Conservation (phyloP, 2,888 invertebrate genomes). For the Drosophila neutralis region DNA sequence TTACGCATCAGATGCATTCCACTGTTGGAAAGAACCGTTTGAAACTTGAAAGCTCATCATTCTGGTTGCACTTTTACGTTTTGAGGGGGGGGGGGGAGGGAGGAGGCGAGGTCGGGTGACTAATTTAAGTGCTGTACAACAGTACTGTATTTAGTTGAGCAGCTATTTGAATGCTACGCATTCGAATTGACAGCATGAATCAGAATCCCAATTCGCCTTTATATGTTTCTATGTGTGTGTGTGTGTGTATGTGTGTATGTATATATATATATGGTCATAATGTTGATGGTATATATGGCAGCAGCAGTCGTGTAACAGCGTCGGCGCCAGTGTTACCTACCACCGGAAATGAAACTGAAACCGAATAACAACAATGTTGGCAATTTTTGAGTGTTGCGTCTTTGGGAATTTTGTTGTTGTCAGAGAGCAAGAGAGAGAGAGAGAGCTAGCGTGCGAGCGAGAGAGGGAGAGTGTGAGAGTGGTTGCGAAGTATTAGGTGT, state of each 20-base stretch:
- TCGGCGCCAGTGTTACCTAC: slow-evolving; percentile 54
- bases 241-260: neutral
- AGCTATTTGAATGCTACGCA: slow-evolving; percentile 60
- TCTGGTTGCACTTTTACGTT: slow-evolving; percentile 38
- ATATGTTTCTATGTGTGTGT: neutral
- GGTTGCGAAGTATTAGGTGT: neutral
- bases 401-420: slow-evolving; percentile 38
- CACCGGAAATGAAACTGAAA: slow-evolving; percentile 79
- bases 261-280: slow-evolving; percentile 42
- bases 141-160: slow-evolving; percentile 42
- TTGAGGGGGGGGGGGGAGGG: neutral
- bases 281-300: slow-evolving; percentile 53
- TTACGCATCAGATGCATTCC: neutral
- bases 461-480: neutral
- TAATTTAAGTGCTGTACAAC: slow-evolving; percentile 26
- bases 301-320: slow-evolving; percentile 41
- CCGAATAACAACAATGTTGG: slow-evolving; percentile 50
- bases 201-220: slow-evolving; percentile 37
- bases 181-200: slow-evolving; percentile 18
- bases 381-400: slow-evolving; percentile 46
- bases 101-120: slow-evolving; percentile 14
- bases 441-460: neutral
- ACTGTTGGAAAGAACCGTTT: slow-evolving; percentile 39
- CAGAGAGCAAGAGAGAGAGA: slow-evolving; percentile 1
- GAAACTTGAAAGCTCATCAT: slow-evolving; percentile 52